These are phyloP conservation scores for Heterocephalus glaber DNA, from an alignment of 2,113 vertebrate genomes.

Conservation along the genomic window DNA sequence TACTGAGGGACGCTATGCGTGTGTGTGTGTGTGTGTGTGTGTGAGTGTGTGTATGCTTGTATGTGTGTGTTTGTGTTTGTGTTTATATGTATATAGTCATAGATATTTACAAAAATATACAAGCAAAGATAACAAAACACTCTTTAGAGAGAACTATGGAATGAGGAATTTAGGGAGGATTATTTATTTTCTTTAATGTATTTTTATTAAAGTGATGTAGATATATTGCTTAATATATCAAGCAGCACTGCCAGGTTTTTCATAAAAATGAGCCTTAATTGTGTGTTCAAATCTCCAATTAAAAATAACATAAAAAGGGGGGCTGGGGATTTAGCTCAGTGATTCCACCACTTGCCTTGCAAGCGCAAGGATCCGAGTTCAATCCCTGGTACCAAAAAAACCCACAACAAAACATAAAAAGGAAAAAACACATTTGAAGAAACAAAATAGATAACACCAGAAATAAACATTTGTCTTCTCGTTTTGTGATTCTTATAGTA, in stretches of 20 bases:
- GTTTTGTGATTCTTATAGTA: not conserved
- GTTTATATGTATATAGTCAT: not conserved
- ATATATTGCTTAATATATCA: not conserved
- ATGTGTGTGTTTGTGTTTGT: not conserved
- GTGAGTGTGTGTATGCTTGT: not conserved
- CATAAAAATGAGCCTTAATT: not conserved
- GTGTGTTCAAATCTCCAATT: not conserved
- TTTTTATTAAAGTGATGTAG: not conserved
- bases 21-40: not conserved
- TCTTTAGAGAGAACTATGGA: not conserved
- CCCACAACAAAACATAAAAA: not conserved
- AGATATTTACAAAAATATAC: not conserved
- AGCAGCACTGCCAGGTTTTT: not conserved
- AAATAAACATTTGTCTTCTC: not conserved
- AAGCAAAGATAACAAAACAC: not conserved
- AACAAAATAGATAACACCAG: not conserved
- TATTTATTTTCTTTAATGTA: not conserved
- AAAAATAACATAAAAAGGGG: too few species aligned
- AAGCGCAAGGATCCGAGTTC: too few species aligned
- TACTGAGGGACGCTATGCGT: not conserved
- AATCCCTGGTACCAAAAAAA: too few species aligned
- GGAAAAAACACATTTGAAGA: not conserved
- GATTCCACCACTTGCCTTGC: too few species aligned
- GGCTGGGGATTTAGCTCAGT: too few species aligned
- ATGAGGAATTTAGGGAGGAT: not conserved